A percentile compares a stretch with the other conserved stretches of the same genome.
phyloP scores from a whole-genome alignment of 2,888 invertebrate genomes.

The Endomychus coccineus region DNA sequence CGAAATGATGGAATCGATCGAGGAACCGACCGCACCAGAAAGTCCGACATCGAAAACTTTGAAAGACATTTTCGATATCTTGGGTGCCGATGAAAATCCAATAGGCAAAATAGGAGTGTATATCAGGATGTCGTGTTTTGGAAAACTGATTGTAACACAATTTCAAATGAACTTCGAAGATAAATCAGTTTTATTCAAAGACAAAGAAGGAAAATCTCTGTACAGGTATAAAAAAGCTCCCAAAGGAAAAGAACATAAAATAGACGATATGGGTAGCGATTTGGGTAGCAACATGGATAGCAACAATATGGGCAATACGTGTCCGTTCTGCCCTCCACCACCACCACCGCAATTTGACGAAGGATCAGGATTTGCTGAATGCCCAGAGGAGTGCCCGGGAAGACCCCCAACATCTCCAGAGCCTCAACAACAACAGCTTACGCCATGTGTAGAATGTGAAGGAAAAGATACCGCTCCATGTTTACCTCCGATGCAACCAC shows the following conservation, averaged over 20 bases:
- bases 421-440: slow-evolving; percentile 1
- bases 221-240: slow-evolving; percentile 33
- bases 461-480: slow-evolving; percentile 11
- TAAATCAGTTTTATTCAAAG: slow-evolving; percentile 43
- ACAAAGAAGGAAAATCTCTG: slow-evolving; percentile 41
- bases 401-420: background rate
- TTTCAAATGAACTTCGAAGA: slow-evolving; percentile 51
- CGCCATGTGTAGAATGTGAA: slow-evolving; percentile 28
- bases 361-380: too few species aligned
- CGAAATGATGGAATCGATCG: slow-evolving; percentile 46
- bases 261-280: slow-evolving; percentile 15
- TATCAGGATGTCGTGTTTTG: slow-evolving; percentile 59
- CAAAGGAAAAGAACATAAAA: slow-evolving; percentile 12
- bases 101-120: slow-evolving; percentile 56
- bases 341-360: slow-evolving; percentile 3
- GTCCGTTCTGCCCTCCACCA: slow-evolving; percentile 3
- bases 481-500: slow-evolving; percentile 10
- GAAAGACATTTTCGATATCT: slow-evolving; percentile 54
- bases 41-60: slow-evolving; percentile 51
- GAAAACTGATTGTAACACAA: slow-evolving; percentile 57
- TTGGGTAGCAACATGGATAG: too few species aligned
- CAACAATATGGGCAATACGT: slow-evolving; percentile 11
- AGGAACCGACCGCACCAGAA: slow-evolving; percentile 40
- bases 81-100: slow-evolving; percentile 45
- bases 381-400: slow-evolving; percentile 6